Evolutionary conservation across 2,888 invertebrate genomes (phyloP).

Genomic region (Andrena fulva): DNA sequence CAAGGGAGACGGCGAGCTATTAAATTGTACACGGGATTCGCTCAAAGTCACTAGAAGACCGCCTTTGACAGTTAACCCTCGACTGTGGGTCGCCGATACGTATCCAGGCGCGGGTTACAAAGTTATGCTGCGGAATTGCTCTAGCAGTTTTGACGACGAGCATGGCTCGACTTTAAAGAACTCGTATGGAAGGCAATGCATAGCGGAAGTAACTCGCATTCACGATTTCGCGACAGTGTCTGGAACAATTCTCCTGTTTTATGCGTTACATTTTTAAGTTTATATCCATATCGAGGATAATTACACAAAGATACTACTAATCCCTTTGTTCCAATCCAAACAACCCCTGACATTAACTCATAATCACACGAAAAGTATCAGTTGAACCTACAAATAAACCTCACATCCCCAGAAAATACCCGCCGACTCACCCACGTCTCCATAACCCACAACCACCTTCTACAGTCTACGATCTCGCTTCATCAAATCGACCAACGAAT

Average conservation of each 20-base stretch:
- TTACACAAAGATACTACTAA: too few species aligned
- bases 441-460: not conserved
- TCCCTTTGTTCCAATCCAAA: too few species aligned
- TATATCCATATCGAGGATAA: too few species aligned
- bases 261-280: too few species aligned
- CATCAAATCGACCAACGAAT: constrained; percentile 50
- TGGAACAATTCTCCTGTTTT: too few species aligned
- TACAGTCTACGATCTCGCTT: not conserved
- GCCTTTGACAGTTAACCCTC: constrained; percentile 57
- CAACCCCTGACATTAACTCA: too few species aligned
- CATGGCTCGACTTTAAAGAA: not conserved
- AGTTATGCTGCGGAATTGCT: constrained; percentile 27
- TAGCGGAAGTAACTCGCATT: not conserved
- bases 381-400: too few species aligned
- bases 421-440: not conserved
- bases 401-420: too few species aligned
- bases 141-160: not conserved
- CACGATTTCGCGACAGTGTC: not conserved
- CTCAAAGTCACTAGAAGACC: constrained; percentile 51
- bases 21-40: constrained; percentile 52
- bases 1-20: constrained; percentile 32
- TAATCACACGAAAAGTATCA: too few species aligned
- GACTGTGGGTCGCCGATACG: constrained; percentile 40
- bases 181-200: not conserved
- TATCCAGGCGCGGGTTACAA: constrained; percentile 45